Evolutionary conservation across 2,888 invertebrate genomes (phyloP), one percentile per base, ranked within the genome.

Genomic region (Hypena proboscidalis): DNA sequence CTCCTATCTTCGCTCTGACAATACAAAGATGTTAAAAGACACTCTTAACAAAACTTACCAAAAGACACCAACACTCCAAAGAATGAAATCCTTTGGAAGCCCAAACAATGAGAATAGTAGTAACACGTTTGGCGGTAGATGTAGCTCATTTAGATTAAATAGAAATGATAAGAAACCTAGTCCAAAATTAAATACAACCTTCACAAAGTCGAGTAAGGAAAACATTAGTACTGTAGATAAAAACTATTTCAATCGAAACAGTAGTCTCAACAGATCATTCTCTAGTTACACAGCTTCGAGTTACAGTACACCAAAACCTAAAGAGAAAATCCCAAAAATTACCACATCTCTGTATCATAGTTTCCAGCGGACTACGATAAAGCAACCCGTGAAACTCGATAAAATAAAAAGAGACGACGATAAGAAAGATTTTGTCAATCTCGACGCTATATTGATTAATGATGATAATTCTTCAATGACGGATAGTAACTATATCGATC

Each of bases 401-500:
- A 90, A 88, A 71, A 85, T 90, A 77, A 84, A 82, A 52, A 85
- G 70, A 69, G 75, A 82, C 32, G 77, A 83, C 4, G 80, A 81
- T 50, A 86, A 81, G 62, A 84, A 85, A 68, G 74, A 80, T 38
- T 84, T 86, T 58, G 92, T 93, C 5, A 93, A 92, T 68, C 79
- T 90, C 17, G 89, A 88, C 58, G 71, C 80, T 37, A 85, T 90
- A 56, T 68, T n/a, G n/a, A n/a, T 90, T 10, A 65, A 75, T 27
- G 85, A 83, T 39, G 89, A 89, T 42, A 88, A 86, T 55, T 80
- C 83, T 43, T 88, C 90, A 19, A 84, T 89, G 80, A 85, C 89
- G 13, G 93, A 90, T 64, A 90, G 90, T 70, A 89, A 85, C 71
- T 90, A 90, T 50, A 90, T 93, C 48, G 93, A 93, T 72, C 93